A percentile compares a stretch with the other conserved stretches of the same genome.
Conservation (phyloP, 2,797 vertebrate genomes). For the Enteromius fasciolatus region DNA sequence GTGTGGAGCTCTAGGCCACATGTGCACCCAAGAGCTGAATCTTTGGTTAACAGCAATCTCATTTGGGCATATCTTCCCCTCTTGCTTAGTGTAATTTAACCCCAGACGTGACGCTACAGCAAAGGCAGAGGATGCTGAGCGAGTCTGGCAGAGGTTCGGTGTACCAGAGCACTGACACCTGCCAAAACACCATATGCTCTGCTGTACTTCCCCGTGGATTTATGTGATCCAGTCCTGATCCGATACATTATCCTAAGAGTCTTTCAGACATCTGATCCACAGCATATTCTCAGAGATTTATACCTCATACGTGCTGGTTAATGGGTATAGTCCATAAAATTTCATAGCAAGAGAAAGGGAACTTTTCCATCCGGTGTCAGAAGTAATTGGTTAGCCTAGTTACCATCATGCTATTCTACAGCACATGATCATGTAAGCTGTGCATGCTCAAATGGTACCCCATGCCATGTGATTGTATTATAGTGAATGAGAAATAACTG, state of each 20-base stretch:
- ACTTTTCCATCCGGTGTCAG: constrained; percentile 70
- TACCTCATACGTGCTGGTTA: neutral
- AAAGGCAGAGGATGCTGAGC: constrained; percentile 42
- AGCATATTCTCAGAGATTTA: neutral
- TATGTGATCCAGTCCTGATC: constrained; percentile 62
- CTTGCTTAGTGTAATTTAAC: neutral
- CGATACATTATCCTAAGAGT: neutral
- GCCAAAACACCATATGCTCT: constrained; percentile 79
- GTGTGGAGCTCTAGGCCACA: constrained; percentile 20
- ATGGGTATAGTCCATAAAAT: neutral
- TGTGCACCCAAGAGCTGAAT: constrained; percentile 23
- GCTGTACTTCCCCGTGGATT: constrained; percentile 63
- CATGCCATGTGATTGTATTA: neutral
- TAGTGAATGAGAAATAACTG: neutral
- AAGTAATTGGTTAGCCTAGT: constrained; percentile 71
- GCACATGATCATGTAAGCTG: neutral
- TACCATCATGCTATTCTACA: constrained; percentile 27
- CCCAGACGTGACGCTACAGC: neutral
- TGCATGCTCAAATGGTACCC: neutral
- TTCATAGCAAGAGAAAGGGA: constrained; percentile 63
- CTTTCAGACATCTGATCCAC: neutral
- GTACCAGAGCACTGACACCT: constrained; percentile 73
- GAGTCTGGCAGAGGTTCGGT: constrained; percentile 69
- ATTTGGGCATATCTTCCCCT: constrained; percentile 11
- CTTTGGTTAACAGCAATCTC: constrained; percentile 21